Evolutionary conservation across 1,140 invertebrate genomes (phyloP).

Genomic region (Magallana angulata): DNA sequence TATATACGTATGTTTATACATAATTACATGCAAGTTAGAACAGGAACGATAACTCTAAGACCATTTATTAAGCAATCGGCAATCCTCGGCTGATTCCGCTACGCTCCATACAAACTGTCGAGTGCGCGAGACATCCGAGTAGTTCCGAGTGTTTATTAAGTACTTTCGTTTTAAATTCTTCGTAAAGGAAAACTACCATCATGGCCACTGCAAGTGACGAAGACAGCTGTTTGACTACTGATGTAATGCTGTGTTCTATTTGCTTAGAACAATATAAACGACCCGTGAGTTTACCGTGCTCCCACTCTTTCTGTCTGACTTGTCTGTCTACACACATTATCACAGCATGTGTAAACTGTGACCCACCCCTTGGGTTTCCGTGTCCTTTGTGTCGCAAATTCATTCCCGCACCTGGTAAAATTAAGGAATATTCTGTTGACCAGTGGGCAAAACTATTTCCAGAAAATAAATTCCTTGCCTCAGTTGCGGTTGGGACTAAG

Average conservation of each 20-base stretch:
- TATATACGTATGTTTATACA: too few species aligned
- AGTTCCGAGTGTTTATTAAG: too few species aligned
- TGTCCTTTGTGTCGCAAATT: background rate
- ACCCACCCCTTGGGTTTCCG: background rate
- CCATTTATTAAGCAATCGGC: too few species aligned
- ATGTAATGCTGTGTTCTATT: background rate
- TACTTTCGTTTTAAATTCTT: too few species aligned
- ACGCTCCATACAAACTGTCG: too few species aligned
- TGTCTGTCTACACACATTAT: background rate
- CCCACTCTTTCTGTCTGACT: background rate
- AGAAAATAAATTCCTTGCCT: background rate
- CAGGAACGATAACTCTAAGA: too few species aligned
- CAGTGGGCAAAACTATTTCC: background rate
- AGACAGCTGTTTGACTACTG: background rate
- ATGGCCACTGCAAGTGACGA: too few species aligned
- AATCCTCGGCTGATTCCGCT: too few species aligned
- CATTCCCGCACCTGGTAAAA: background rate
- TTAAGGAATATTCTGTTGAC: background rate
- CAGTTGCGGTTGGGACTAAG: background rate
- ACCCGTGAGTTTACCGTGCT: background rate
- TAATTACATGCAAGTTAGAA: too few species aligned
- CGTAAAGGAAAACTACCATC: too few species aligned
- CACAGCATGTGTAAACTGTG: background rate
- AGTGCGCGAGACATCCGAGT: too few species aligned
- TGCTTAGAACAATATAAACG: background rate